These are phyloP conservation scores for Ictalurus furcatus DNA, from an alignment of 2,113 vertebrate genomes.

Conservation along the genomic window DNA sequence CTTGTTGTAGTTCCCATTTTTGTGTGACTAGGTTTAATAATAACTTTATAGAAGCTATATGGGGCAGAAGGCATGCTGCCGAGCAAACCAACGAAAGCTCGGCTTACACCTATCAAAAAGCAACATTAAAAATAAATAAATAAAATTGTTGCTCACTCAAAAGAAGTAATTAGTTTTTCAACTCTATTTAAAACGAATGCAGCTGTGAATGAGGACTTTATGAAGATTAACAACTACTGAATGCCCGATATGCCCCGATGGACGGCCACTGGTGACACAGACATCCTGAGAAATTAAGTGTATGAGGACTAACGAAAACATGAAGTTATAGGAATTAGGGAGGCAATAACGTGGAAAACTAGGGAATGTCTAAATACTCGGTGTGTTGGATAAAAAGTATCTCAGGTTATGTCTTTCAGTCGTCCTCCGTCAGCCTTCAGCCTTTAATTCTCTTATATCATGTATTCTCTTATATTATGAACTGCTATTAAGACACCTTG, in stretches of 20 bases:
- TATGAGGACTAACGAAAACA: background rate
- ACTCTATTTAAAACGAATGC: background rate
- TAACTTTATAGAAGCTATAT: background rate
- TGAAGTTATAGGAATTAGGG: background rate
- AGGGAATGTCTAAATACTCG: background rate
- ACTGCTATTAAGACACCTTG: no score
- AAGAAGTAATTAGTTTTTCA: background rate
- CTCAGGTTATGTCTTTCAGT: no score
- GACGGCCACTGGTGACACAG: background rate
- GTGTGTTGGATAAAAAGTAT: no score
- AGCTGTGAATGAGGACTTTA: background rate
- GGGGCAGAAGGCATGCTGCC: no score
- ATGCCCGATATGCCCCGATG: background rate
- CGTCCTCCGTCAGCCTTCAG: no score
- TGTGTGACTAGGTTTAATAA: background rate
- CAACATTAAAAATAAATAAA: no score
- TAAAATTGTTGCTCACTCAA: background rate
- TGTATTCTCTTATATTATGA: no score
- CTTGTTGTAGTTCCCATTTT: background rate
- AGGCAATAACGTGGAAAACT: background rate
- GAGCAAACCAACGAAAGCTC: no score
- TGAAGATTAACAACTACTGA: no score
- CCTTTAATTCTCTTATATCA: no score
- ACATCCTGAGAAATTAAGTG: background rate
- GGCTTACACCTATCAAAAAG: no score